Percentiles rank a stretch among this genome's conserved stretches.
phyloP scores from a whole-genome alignment of 2,888 invertebrate genomes.

The Drosophila diplacantha region DNA sequence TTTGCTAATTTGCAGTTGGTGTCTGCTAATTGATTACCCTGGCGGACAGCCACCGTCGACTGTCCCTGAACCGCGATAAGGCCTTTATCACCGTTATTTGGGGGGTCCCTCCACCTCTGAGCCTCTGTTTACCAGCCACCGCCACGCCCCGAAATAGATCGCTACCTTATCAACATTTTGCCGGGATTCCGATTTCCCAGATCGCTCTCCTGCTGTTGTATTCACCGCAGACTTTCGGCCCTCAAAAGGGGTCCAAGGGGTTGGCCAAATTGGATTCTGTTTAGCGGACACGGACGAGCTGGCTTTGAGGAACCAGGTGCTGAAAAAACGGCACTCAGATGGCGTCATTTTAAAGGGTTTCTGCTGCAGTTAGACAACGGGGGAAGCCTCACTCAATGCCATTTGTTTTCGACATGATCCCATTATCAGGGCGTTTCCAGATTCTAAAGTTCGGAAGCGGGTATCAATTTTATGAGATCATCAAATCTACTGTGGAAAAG shows the following conservation, averaged over 20 bases:
- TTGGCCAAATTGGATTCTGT: neutral
- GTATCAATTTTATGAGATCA: conserved; percentile 1
- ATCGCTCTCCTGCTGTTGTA: conserved; percentile 28
- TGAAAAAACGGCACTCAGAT: neutral
- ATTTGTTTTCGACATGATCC: conserved; percentile 17
- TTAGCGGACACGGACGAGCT: rapidly evolving
- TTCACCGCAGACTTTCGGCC: conserved; percentile 29
- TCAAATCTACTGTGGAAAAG: neutral
- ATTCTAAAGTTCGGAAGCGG: conserved; percentile 12
- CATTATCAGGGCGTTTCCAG: conserved; percentile 12
- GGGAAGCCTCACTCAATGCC: conserved; percentile 14
- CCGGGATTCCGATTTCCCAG: conserved; percentile 27
- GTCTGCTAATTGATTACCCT: conserved; percentile 61
- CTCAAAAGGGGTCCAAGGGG: conserved; percentile 12
- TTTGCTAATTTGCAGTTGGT: conserved; percentile 59
- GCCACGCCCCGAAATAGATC: conserved; percentile 23
- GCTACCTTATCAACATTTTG: conserved; percentile 24
- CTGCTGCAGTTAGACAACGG: neutral
- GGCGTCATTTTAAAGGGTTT: conserved; percentile 1
- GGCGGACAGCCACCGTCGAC: conserved; percentile 13
- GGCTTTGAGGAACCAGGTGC: neutral
- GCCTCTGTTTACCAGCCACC: neutral
- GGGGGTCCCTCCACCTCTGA: conserved; percentile 21
- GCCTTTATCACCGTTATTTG: conserved; percentile 28
- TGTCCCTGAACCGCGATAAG: conserved; percentile 43